phyloP scores from a whole-genome alignment of 2,888 invertebrate species.

The Hypena proboscidalis region DNA sequence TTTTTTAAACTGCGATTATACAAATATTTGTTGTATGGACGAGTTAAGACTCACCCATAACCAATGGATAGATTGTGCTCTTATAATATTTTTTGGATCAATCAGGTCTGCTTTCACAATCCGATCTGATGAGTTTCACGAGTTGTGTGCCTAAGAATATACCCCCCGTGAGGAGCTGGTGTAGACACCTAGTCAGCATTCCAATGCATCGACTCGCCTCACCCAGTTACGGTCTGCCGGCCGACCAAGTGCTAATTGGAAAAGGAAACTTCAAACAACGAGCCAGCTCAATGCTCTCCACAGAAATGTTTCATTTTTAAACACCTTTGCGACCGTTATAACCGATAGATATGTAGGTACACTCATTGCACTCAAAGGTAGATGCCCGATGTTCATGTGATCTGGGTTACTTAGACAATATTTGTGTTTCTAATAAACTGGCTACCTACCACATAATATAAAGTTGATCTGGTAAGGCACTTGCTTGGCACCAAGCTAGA shows the following conservation, averaged over 20 bases:
- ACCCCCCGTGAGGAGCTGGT: slow-evolving; percentile 64
- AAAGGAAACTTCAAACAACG: slow-evolving; percentile 85
- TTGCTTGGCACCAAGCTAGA: no score
- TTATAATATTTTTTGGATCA: no score
- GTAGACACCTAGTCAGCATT: slow-evolving; percentile 68
- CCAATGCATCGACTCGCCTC: slow-evolving; percentile 69
- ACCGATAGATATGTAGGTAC: slow-evolving; percentile 59
- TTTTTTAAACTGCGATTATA: no score
- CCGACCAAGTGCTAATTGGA: slow-evolving; percentile 82
- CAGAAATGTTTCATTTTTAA: slow-evolving; percentile 85
- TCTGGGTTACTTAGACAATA: slow-evolving; percentile 43
- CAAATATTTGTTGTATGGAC: no score
- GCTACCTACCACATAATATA: neutral
- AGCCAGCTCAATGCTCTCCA: slow-evolving; percentile 83
- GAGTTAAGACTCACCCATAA: no score
- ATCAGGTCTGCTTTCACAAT: slow-evolving; percentile 35
- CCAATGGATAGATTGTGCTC: no score
- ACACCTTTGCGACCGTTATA: slow-evolving; percentile 78
- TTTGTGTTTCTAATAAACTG: slow-evolving; percentile 16
- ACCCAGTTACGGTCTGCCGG: slow-evolving; percentile 83
- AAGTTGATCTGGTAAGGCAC: neutral
- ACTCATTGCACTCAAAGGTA: slow-evolving; percentile 36
- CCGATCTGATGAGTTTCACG: slow-evolving; percentile 40
- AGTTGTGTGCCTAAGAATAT: slow-evolving; percentile 41
- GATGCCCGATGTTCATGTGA: slow-evolving; percentile 29